phyloP scores from a whole-genome alignment of 2,113 vertebrate genomes.

The Emydocephalus ijimae region DNA sequence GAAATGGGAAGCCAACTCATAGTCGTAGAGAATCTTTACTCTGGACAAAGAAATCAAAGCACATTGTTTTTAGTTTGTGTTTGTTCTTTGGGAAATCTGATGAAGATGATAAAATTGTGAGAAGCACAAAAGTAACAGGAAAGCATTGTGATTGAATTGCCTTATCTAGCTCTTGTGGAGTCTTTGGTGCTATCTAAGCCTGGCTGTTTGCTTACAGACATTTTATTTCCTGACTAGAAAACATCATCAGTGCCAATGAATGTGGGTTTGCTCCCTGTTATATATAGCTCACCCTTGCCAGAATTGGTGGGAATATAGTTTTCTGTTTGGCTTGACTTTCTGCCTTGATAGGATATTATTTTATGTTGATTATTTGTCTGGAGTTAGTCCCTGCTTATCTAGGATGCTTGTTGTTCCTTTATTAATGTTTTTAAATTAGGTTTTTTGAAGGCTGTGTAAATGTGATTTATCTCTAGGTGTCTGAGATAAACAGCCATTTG shows the following conservation, averaged over 20 bases:
- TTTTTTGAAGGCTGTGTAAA: background rate
- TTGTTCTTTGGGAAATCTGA: background rate
- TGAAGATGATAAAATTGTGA: conserved; percentile 3
- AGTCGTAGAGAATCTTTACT: background rate
- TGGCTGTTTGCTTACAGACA: background rate
- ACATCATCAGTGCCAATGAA: background rate
- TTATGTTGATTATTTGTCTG: background rate
- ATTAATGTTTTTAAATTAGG: background rate
- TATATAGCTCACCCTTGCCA: background rate
- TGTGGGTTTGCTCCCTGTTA: background rate
- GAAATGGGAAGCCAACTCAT: background rate
- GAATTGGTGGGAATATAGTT: background rate
- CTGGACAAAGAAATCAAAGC: background rate
- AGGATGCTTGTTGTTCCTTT: background rate
- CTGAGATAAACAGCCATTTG: background rate
- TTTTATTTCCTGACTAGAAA: background rate
- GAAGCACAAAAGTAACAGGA: background rate
- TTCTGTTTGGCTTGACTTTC: background rate
- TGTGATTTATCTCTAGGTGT: background rate
- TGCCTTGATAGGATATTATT: background rate
- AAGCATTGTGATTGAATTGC: conserved; percentile 5
- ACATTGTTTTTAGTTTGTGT: background rate
- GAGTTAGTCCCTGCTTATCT: background rate
- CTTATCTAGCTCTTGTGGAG: background rate
- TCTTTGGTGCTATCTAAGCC: background rate